Evolutionary conservation across 2,888 invertebrate species (phyloP).

Genomic region (Synergus japonicus): DNA sequence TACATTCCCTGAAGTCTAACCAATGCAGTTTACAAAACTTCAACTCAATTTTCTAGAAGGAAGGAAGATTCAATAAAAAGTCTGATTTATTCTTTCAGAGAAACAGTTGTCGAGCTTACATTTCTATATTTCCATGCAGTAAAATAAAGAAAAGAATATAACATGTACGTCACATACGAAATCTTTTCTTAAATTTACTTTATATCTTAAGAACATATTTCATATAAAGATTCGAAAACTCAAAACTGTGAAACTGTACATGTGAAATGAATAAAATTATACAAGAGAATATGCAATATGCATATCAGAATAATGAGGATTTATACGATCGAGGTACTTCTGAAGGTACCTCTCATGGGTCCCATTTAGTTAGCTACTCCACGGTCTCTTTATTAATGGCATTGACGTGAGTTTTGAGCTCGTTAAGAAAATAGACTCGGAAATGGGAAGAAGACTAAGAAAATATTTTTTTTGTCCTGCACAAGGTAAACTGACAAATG

Average conservation of each 20-base stretch:
- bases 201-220: too few relatives aligned
- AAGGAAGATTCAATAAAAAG: neutral
- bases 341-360: slow-evolving; percentile 7
- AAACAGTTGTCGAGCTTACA: neutral
- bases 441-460: neutral
- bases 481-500: neutral
- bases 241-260: neutral
- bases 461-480: neutral
- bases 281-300: neutral
- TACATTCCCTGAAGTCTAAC: slow-evolving; percentile 12
- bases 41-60: neutral
- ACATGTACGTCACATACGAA: too few relatives aligned
- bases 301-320: slow-evolving; percentile 2
- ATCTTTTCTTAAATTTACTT: too few relatives aligned
- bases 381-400: neutral
- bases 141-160: neutral
- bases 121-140: neutral
- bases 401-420: slow-evolving; percentile 7
- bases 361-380: neutral
- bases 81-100: neutral
- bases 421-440: neutral
- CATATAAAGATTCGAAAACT: neutral
- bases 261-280: neutral
- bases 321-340: neutral
- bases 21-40: slow-evolving; percentile 5